Evolutionary conservation across 2,113 vertebrate genomes (phyloP), one percentile per base, ranked within the genome.

Genomic region (Myodes glareolus): DNA sequence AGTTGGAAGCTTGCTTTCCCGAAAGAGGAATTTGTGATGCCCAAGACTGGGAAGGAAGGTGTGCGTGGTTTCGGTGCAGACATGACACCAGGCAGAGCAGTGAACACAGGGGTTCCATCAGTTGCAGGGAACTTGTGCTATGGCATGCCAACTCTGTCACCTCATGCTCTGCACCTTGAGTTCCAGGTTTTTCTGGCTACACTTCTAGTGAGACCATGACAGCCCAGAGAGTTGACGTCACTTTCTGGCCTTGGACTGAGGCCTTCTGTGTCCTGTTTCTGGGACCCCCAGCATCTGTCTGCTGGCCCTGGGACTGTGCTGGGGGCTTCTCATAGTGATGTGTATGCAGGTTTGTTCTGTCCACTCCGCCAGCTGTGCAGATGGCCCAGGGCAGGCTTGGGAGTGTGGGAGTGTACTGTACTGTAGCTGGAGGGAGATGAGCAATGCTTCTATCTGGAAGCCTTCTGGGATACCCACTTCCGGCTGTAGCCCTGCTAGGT

Each of bases 21-120:
- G 92, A 93, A 13, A 80, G 90, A 0, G 8, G 70, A 3, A 0
- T 27, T 21, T 58, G 27, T 14, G 1, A 50, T 23, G 91, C 73
- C 17, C 1, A 1, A n/a, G 67, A n/a, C 55, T 4, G 45, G 70
- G 45, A 10, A 10, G 85, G 52, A 4, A 7, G 1, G 0, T 42
- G 7, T 0, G 9, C 0, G 4, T 63, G 77, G 29, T 55, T 33
- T 5, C 1, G 67, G 23, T 31, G 67, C 3, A n/a, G 47, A 68
- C 6, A 11, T 17, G 86, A 2, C 36, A 0, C 6, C 0, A 3
- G 78, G 45, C 1, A 8, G 82, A 1, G 7, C 10, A 0, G 13
- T 1, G 65, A 39, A 39, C 42, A 5, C 16, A 0, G 1, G 3
- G 16, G 3, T 0, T 11, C 0, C 0, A 67, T 13, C 0, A 5